Conservation (phyloP, 1,140 invertebrate species). For the Acyrthosiphon pisum region DNA sequence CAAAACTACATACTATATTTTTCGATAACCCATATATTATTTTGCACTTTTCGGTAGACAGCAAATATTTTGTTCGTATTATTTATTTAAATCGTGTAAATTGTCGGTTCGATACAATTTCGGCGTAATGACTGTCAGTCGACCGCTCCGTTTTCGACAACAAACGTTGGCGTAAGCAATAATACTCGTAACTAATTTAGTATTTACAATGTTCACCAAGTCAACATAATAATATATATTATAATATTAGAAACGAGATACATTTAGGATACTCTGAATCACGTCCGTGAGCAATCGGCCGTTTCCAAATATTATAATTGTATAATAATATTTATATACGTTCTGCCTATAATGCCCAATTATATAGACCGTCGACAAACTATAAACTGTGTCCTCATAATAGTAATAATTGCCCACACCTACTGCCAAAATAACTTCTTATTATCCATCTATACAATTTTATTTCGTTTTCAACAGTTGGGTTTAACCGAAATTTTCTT, state of each 20-base stretch:
- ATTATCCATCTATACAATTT: background rate
- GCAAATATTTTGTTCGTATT: background rate
- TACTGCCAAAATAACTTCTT: background rate
- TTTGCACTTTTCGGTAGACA: background rate
- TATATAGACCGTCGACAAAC: background rate
- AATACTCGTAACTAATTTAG: background rate
- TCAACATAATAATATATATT: background rate
- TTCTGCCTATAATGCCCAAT: background rate
- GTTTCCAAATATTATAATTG: background rate
- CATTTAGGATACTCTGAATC: background rate
- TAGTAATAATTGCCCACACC: background rate
- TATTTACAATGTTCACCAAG: background rate
- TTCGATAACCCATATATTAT: background rate
- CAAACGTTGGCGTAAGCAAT: background rate
- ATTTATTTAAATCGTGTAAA: background rate
- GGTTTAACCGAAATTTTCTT: background rate
- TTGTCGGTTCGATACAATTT: background rate
- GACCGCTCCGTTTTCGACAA: too few species aligned
- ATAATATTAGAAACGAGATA: background rate
- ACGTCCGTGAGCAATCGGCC: background rate
- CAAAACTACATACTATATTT: background rate
- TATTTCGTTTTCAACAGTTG: conserved; percentile 22
- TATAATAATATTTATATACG: background rate
- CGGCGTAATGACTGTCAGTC: background rate
- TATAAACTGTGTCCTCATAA: background rate